These are phyloP conservation scores for Chiloscyllium punctatum DNA, from an alignment of 2,797 vertebrate genomes.

Conservation along the genomic window DNA sequence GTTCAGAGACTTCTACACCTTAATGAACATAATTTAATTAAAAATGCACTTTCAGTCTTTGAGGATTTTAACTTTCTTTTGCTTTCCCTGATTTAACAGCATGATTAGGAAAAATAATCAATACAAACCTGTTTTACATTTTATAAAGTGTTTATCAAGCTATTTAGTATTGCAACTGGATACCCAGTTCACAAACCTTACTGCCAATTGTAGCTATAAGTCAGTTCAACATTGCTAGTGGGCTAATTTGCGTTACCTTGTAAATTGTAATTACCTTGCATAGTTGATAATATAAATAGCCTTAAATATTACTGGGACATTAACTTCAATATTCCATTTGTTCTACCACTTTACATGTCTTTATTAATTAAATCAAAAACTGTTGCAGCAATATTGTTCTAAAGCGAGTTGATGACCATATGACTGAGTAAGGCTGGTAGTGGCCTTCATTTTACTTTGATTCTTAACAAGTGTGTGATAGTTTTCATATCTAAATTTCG, in stretches of 20 bases:
- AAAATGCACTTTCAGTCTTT: slow-evolving; percentile 20
- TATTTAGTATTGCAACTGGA: slow-evolving; percentile 31
- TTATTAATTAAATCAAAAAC: slow-evolving; percentile 27
- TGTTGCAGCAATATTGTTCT: not conserved
- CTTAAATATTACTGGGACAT: slow-evolving; percentile 29
- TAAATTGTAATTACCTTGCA: slow-evolving; percentile 32
- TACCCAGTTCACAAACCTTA: slow-evolving; percentile 23
- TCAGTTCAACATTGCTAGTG: slow-evolving; percentile 14
- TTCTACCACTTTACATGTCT: slow-evolving; percentile 32
- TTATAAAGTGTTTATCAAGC: slow-evolving; percentile 29
- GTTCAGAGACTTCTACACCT: slow-evolving; percentile 8
- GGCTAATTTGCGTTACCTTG: slow-evolving; percentile 30
- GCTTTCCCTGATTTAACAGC: slow-evolving; percentile 26
- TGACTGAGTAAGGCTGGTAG: not conserved
- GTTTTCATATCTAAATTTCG: not conserved
- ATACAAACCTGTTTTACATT: slow-evolving; percentile 32
- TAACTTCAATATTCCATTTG: slow-evolving; percentile 28
- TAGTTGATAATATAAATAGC: slow-evolving; percentile 9
- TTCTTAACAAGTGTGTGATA: not conserved
- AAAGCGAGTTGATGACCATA: not conserved
- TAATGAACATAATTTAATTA: slow-evolving; percentile 36
- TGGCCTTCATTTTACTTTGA: not conserved
- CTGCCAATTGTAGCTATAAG: slow-evolving; percentile 4
- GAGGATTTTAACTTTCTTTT: slow-evolving; percentile 7
- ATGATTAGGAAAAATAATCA: slow-evolving; percentile 29